Conservation (phyloP, 2,888 invertebrate genomes). For the Eilema sororculum region DNA sequence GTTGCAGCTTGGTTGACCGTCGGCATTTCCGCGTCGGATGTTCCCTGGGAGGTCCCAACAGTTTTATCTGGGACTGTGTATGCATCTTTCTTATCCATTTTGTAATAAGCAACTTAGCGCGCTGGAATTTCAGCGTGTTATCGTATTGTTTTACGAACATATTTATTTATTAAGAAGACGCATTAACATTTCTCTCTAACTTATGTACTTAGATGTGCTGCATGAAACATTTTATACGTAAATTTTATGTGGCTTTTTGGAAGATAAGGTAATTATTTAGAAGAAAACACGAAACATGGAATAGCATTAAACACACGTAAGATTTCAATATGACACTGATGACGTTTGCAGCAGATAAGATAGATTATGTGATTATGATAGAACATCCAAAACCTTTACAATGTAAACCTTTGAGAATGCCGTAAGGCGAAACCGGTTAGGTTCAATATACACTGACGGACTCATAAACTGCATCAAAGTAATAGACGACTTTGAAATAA, state of each 20-base stretch:
- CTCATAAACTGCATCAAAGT: too few species aligned
- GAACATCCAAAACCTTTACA: too few species aligned
- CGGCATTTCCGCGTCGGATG: background rate
- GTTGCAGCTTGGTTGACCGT: background rate
- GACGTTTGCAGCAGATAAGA: background rate
- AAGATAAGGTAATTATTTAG: background rate
- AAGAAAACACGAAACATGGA: background rate
- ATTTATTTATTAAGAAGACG: background rate
- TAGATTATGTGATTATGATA: background rate
- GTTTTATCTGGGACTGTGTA: background rate
- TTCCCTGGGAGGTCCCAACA: background rate
- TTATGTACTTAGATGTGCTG: background rate
- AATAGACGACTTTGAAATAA: too few species aligned
- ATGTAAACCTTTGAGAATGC: too few species aligned
- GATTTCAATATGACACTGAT: background rate
- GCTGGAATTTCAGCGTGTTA: background rate
- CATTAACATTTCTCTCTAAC: background rate
- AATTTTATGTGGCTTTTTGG: background rate
- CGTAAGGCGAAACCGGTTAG: too few species aligned
- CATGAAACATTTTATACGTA: background rate
- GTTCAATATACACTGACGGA: too few species aligned
- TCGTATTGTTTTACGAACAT: background rate
- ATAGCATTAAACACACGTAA: background rate
- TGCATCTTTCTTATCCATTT: conserved; percentile 10
- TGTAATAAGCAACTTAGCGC: background rate